A percentile compares a stretch with the other conserved stretches of the same genome.
These are phyloP conservation scores for Psephotus haematonotus DNA, from an alignment of 2,113 vertebrate species.

Conservation along the genomic window DNA sequence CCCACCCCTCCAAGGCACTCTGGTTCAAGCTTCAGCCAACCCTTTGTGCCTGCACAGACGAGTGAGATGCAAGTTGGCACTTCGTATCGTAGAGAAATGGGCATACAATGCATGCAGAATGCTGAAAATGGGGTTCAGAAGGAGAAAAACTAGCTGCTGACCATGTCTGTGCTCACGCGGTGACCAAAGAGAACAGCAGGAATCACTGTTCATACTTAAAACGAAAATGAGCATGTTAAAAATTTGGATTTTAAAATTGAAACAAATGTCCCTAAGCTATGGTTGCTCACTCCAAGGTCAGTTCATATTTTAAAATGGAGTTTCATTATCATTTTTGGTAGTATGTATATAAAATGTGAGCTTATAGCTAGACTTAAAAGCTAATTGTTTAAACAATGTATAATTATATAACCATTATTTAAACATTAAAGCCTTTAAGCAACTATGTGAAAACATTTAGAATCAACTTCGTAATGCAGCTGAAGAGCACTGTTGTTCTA, in stretches of 20 bases:
- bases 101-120: background rate
- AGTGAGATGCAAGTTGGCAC: background rate
- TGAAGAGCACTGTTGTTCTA: conserved; percentile 64
- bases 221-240: background rate
- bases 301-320: background rate
- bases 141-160: background rate
- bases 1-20: background rate
- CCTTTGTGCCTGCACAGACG: background rate
- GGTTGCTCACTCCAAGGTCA: background rate
- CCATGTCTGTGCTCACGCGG: background rate
- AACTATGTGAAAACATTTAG: conserved; percentile 71
- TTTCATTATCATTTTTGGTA: conserved; percentile 27
- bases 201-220: background rate
- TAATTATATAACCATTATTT: conserved; percentile 66
- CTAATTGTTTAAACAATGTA: conserved; percentile 59
- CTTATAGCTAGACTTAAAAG: conserved; percentile 53
- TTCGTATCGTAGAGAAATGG: background rate
- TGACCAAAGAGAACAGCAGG: background rate
- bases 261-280: background rate
- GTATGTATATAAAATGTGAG: conserved; percentile 6
- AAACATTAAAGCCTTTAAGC: conserved; percentile 71
- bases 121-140: background rate
- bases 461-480: conserved; percentile 64
- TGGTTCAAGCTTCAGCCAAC: background rate
- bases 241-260: background rate